Percentiles rank a stretch among this genome's conserved stretches.
These are phyloP conservation scores for Drosophila nasuta DNA, from an alignment of 1,140 invertebrate genomes.

Conservation along the genomic window DNA sequence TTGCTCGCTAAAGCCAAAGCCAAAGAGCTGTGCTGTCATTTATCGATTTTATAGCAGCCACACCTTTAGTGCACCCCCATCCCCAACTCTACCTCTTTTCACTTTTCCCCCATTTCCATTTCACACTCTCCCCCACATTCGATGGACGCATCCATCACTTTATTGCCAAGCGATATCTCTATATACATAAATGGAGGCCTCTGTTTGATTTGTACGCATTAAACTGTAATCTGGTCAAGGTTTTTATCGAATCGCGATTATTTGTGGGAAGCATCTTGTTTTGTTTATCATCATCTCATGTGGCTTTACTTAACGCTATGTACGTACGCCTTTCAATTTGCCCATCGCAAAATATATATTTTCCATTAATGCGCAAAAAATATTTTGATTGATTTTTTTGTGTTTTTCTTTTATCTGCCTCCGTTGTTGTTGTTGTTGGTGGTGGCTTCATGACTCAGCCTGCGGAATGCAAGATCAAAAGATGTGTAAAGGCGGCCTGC, in stretches of 20 bases:
- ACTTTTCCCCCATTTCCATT: neutral
- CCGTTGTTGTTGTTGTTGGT: slow-evolving; percentile 19
- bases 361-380: slow-evolving; percentile 31
- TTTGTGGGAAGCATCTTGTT: slow-evolving; percentile 39
- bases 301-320: neutral
- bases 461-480: slow-evolving; percentile 37
- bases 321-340: slow-evolving; percentile 15
- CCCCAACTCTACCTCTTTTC: slow-evolving; percentile 2
- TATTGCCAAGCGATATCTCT: slow-evolving; percentile 63
- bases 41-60: slow-evolving; percentile 75
- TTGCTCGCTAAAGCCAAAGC: slow-evolving; percentile 65
- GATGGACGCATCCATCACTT: slow-evolving; percentile 4
- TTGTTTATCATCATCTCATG: slow-evolving; percentile 66
- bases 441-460: slow-evolving; percentile 49
- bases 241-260: slow-evolving; percentile 50
- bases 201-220: slow-evolving; percentile 78
- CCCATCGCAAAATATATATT: slow-evolving; percentile 29
- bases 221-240: slow-evolving; percentile 78
- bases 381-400: slow-evolving; percentile 44
- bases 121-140: neutral
- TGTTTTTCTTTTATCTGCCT: slow-evolving; percentile 5
- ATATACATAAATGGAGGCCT: slow-evolving; percentile 42
- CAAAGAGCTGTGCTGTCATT: slow-evolving; percentile 73
- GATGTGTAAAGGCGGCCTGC: slow-evolving; percentile 9
- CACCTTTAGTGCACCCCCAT: slow-evolving; percentile 33